These are phyloP conservation scores for Phasianus colchicus DNA, from an alignment of 2,113 vertebrate genomes.

Conservation along the genomic window DNA sequence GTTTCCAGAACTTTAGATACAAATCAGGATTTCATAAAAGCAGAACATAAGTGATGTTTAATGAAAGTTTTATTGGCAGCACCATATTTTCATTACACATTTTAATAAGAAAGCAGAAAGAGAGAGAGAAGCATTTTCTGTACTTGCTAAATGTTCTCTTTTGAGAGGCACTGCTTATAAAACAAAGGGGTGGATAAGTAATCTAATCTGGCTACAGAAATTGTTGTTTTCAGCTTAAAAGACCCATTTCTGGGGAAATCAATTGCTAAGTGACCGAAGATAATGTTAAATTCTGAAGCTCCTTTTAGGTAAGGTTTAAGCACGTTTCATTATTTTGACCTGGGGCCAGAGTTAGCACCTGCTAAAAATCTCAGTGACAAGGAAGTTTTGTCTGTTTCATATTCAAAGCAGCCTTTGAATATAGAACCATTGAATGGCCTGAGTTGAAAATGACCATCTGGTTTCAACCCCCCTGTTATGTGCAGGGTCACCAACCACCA, in stretches of 20 bases:
- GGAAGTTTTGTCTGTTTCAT: background rate
- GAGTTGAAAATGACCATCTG: too few species aligned
- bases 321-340: background rate
- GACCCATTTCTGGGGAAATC: background rate
- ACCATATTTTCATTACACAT: background rate
- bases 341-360: background rate
- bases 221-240: background rate
- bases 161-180: background rate
- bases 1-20: background rate
- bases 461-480: too few species aligned
- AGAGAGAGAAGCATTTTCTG: background rate
- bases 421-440: too few species aligned
- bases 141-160: background rate
- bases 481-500: too few species aligned
- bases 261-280: background rate
- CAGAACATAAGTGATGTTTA: background rate
- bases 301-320: background rate
- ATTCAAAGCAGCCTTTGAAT: background rate
- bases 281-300: background rate
- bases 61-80: background rate
- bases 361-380: background rate
- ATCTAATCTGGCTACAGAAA: background rate
- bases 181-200: background rate
- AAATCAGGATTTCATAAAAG: background rate
- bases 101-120: background rate